Evolutionary conservation across 2,113 vertebrate genomes (phyloP).

Genomic region (Aleadryas rufinucha): DNA sequence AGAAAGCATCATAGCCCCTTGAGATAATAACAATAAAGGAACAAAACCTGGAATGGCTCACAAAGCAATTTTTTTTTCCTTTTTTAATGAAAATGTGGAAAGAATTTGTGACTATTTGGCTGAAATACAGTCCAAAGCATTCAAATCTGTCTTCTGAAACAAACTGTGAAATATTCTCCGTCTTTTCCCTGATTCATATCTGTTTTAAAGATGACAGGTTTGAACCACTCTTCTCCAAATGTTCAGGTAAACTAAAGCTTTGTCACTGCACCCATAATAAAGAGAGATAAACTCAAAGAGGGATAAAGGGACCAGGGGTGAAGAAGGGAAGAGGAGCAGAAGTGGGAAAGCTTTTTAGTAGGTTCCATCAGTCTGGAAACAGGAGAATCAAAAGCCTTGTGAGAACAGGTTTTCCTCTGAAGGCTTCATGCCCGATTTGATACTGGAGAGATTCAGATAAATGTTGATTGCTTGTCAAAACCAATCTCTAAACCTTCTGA

Average conservation of each 20-base stretch:
- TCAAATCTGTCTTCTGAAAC: not conserved
- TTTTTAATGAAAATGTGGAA: not conserved
- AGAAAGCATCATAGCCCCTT: not conserved
- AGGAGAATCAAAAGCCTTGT: conserved; percentile 24
- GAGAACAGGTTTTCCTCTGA: conserved; percentile 47
- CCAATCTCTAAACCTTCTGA: conserved; percentile 51
- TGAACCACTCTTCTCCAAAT: not conserved
- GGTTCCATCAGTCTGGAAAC: not conserved
- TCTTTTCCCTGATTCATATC: not conserved
- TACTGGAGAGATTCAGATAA: conserved; percentile 51
- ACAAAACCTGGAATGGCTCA: not conserved
- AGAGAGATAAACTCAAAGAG: not conserved
- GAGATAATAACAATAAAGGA: not conserved
- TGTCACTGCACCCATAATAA: not conserved
- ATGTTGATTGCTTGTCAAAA: conserved; percentile 67
- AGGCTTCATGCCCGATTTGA: conserved; percentile 53
- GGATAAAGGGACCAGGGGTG: not conserved
- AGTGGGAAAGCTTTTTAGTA: not conserved
- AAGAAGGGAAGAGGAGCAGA: not conserved
- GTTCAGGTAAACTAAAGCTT: not conserved
- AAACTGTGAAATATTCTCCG: not conserved
- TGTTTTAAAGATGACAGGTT: not conserved
- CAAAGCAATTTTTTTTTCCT: not conserved
- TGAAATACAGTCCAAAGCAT: not conserved
- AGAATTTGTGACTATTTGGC: not conserved